Conservation (phyloP, 2,888 invertebrate genomes). For the Rhagium mordax region DNA sequence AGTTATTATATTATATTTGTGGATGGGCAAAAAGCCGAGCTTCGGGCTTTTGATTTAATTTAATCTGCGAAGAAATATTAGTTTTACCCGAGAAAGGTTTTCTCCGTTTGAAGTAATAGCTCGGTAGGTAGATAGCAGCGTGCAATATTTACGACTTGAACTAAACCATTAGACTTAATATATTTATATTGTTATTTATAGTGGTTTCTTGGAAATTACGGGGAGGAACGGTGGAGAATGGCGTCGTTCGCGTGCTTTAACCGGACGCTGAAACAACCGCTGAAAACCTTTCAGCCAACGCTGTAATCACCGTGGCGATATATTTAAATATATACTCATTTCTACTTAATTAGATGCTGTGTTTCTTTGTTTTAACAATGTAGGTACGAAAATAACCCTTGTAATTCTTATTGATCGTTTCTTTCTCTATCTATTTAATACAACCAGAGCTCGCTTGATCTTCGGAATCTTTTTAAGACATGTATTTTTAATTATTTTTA, state of each 20-base stretch:
- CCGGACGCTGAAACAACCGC: slow-evolving; percentile 58
- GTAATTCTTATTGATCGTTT: slow-evolving; percentile 12
- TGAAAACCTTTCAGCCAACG: slow-evolving; percentile 54
- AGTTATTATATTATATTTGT: slow-evolving; percentile 67
- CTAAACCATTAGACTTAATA: slow-evolving; percentile 67
- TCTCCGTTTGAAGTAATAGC: slow-evolving; percentile 43
- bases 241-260: slow-evolving; percentile 56
- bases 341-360: slow-evolving; percentile 45
- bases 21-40: slow-evolving; percentile 61
- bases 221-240: slow-evolving; percentile 54
- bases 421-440: not conserved
- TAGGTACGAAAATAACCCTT: slow-evolving; percentile 38
- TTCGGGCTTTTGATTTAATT: slow-evolving; percentile 69
- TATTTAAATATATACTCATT: slow-evolving; percentile 52
- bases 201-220: slow-evolving; percentile 65
- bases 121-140: slow-evolving; percentile 48
- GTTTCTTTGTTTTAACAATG: slow-evolving; percentile 48
- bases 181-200: slow-evolving; percentile 68
- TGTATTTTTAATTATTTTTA: too few relatives aligned
- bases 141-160: slow-evolving; percentile 66
- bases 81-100: slow-evolving; percentile 43
- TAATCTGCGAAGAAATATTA: slow-evolving; percentile 70
- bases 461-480: too few relatives aligned
- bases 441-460: not conserved
- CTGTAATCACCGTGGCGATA: slow-evolving; percentile 53